Conservation (phyloP, 2,888 invertebrate genomes). For the Cabera pusaria region DNA sequence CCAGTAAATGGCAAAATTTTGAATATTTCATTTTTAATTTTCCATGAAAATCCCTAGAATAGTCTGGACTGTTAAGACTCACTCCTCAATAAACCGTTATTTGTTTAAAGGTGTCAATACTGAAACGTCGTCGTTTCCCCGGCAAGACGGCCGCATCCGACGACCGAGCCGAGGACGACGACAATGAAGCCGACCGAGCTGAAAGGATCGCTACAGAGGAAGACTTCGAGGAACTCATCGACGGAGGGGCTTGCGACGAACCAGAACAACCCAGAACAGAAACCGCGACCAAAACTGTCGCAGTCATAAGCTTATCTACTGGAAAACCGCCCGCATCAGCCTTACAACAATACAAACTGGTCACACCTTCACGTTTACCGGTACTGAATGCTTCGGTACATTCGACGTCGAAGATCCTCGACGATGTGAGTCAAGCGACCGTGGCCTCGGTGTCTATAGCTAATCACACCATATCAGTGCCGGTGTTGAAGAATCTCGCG, state of each 20-base stretch:
- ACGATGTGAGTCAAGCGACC: conserved; percentile 84
- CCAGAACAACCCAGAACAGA: conserved; percentile 67
- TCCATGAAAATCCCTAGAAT: too few relatives aligned
- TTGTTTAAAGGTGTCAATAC: conserved; percentile 66
- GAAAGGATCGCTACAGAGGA: conserved; percentile 86
- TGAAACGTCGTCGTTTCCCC: conserved; percentile 76
- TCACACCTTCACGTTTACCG: conserved; percentile 68
- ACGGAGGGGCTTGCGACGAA: conserved; percentile 84
- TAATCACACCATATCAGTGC: conserved; percentile 78
- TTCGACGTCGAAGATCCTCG: conserved; percentile 73
- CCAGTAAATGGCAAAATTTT: too few relatives aligned
- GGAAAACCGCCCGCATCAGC: too few relatives aligned
- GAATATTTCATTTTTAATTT: too few relatives aligned
- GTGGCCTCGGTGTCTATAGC: conserved; percentile 80
- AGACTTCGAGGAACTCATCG: conserved; percentile 86
- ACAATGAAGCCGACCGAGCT: conserved; percentile 60
- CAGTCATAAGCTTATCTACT: conserved; percentile 75
- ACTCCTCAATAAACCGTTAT: too few relatives aligned
- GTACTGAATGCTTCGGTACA: too few relatives aligned
- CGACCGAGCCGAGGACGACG: conserved; percentile 42
- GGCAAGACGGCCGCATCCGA: conserved; percentile 52
- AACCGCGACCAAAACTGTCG: conserved; percentile 80
- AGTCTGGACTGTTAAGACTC: too few relatives aligned
- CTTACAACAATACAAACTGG: conserved; percentile 76
- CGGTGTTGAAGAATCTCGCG: conserved; percentile 69